Conservation (phyloP, 2,113 vertebrate genomes). For the Emydocephalus ijimae region DNA sequence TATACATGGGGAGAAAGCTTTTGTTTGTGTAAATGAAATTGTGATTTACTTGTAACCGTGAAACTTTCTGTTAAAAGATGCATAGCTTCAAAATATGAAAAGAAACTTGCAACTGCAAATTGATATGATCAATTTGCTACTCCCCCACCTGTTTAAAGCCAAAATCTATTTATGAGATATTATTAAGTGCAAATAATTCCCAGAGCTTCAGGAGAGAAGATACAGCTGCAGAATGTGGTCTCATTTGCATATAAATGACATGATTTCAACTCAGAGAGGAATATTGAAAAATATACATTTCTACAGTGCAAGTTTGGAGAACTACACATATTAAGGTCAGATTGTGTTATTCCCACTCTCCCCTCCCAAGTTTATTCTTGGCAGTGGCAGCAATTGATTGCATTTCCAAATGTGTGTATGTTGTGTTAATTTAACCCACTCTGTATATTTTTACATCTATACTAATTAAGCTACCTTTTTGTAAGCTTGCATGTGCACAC, state of each 20-base stretch:
- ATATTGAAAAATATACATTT: slow-evolving; percentile 74
- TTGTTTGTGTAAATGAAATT: slow-evolving; percentile 58
- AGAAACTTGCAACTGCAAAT: slow-evolving; percentile 69
- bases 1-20: slow-evolving; percentile 33
- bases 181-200: slow-evolving; percentile 82
- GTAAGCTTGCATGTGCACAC: slow-evolving; percentile 41
- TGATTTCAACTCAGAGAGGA: slow-evolving; percentile 72
- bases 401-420: slow-evolving; percentile 51
- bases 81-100: slow-evolving; percentile 67
- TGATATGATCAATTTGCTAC: slow-evolving; percentile 59
- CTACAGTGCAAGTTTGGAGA: slow-evolving; percentile 67
- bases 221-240: slow-evolving; percentile 68
- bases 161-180: slow-evolving; percentile 77
- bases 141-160: slow-evolving; percentile 60
- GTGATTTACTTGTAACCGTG: slow-evolving; percentile 61
- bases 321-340: slow-evolving; percentile 70
- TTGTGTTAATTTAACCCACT: slow-evolving; percentile 47
- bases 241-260: slow-evolving; percentile 83
- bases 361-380: slow-evolving; percentile 57
- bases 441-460: slow-evolving; percentile 59
- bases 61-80: slow-evolving; percentile 67
- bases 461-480: slow-evolving; percentile 60
- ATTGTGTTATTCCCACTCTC: slow-evolving; percentile 59
- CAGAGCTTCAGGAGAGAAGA: slow-evolving; percentile 67
- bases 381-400: slow-evolving; percentile 56